Evolutionary conservation across 2,113 vertebrate genomes (phyloP).

Genomic region (Piaya cayana): DNA sequence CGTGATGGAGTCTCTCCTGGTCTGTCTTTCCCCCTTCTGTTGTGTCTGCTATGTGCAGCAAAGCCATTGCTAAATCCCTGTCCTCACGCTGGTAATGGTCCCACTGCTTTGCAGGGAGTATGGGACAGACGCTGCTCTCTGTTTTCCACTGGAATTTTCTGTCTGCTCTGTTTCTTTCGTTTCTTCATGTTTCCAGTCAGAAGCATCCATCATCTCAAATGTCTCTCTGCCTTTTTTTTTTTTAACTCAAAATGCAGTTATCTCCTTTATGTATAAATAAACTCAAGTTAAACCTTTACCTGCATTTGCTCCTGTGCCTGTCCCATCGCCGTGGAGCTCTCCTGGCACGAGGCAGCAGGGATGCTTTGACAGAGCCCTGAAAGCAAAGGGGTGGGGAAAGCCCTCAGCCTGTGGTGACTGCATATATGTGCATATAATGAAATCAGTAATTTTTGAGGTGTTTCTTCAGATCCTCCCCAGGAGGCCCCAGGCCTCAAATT

Average conservation of each 20-base stretch:
- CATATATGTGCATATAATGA: background rate
- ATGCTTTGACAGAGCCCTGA: background rate
- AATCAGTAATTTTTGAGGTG: background rate
- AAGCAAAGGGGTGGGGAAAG: background rate
- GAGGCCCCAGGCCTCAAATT: background rate
- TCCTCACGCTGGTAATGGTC: background rate
- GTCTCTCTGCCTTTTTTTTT: background rate
- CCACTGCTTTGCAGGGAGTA: background rate
- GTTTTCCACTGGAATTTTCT: background rate
- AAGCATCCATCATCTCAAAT: background rate
- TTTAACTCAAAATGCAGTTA: background rate
- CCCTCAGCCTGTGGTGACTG: background rate
- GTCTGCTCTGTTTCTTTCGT: background rate
- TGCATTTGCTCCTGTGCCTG: background rate
- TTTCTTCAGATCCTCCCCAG: background rate
- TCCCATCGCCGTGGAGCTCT: rapidly evolving
- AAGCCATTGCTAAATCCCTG: background rate
- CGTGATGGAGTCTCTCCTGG: background rate
- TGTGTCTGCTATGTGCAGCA: no score
- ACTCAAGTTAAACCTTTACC: background rate
- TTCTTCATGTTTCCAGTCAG: background rate
- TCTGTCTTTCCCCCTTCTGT: background rate
- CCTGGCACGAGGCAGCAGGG: background rate
- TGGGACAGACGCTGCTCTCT: background rate
- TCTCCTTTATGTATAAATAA: constrained; percentile 20